phyloP scores from a whole-genome alignment of 2,888 invertebrate species.

The Gastrophysa polygoni region DNA sequence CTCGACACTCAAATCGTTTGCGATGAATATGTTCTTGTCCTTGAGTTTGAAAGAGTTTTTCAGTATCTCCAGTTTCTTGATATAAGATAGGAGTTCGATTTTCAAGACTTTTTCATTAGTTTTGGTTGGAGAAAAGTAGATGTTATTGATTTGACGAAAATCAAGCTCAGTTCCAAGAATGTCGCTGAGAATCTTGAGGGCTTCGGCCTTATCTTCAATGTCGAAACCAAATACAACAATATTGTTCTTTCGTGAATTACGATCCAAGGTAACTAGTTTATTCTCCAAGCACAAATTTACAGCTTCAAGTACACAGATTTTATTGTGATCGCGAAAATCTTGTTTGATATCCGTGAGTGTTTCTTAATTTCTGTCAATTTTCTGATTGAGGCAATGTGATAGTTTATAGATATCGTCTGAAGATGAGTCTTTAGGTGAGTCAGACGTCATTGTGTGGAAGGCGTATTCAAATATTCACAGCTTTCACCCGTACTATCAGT shows the following conservation, averaged over 20 bases:
- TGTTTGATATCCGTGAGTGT: neutral
- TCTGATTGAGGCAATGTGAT: neutral
- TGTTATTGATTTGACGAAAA: neutral
- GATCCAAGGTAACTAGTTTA: neutral
- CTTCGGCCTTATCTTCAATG: neutral
- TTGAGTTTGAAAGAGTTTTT: neutral
- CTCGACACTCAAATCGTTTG: neutral
- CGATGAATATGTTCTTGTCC: neutral
- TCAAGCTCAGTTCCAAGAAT: neutral
- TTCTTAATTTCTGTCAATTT: neutral
- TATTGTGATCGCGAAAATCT: neutral
- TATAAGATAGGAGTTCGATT: neutral
- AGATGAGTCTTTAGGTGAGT: neutral
- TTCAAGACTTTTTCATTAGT: neutral
- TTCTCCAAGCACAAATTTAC: neutral
- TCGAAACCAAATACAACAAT: neutral
- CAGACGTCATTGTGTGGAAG: neutral
- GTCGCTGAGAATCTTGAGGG: neutral
- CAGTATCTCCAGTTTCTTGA: neutral
- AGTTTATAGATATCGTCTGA: neutral
- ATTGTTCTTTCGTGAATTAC: neutral
- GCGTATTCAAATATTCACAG: neutral
- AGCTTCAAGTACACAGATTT: neutral
- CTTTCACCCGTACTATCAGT: neutral
- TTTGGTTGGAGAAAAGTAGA: neutral